Evolutionary conservation across 2,888 invertebrate species (phyloP).

Genomic region (Monoplex corrugatus): DNA sequence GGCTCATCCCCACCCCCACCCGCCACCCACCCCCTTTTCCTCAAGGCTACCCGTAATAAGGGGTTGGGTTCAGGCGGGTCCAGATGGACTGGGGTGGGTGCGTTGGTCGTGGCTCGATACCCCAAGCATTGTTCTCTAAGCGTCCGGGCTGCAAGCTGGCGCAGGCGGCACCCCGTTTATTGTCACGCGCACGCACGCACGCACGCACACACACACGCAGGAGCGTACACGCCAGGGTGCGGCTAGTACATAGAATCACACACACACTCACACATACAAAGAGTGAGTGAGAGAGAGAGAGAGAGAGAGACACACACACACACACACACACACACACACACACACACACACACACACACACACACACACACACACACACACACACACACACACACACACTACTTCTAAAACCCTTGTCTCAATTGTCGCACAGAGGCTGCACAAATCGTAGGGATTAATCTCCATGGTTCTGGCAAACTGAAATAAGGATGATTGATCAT

Average conservation of each 20-base stretch:
- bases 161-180: too few species aligned
- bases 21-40: too few species aligned
- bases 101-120: too few species aligned
- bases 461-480: not conserved
- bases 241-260: too few species aligned
- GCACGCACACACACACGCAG: too few species aligned
- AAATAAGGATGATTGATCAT: not conserved
- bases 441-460: not conserved
- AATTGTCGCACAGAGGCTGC: not conserved
- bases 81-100: too few species aligned
- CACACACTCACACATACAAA: too few species aligned
- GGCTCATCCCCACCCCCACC: too few species aligned
- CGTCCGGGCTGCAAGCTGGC: not conserved
- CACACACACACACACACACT: not conserved
- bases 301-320: not conserved
- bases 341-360: conserved; percentile 19
- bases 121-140: not conserved
- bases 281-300: not conserved
- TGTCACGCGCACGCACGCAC: not conserved
- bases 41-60: too few species aligned
- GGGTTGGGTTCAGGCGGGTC: too few species aligned
- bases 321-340: not conserved
- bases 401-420: not conserved
- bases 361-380: not conserved
- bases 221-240: not conserved